A percentile compares a stretch with the other conserved stretches of the same genome.
Evolutionary conservation across 2,113 vertebrate species (phyloP).

Genomic region (Probosciger aterrimus): DNA sequence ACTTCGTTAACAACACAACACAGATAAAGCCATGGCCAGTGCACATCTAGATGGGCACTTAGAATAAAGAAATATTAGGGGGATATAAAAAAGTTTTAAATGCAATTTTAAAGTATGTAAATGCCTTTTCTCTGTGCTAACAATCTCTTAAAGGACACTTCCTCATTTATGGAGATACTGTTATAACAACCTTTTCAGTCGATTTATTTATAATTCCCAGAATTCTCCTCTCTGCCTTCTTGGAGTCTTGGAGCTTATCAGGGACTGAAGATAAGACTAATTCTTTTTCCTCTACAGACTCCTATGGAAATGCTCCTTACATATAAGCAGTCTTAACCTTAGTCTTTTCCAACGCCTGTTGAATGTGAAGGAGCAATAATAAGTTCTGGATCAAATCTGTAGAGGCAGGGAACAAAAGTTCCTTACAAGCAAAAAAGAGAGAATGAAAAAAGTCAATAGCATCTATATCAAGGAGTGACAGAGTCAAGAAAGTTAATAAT

Average conservation of each 20-base stretch:
- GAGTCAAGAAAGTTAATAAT: not conserved
- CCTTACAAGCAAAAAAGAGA: not conserved
- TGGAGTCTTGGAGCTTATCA: not conserved
- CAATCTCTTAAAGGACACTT: not conserved
- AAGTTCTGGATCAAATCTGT: not conserved
- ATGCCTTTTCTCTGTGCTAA: not conserved
- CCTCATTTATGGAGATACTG: not conserved
- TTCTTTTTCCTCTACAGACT: fast-evolving
- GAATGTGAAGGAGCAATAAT: not conserved
- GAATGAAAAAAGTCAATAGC: not conserved
- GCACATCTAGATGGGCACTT: not conserved
- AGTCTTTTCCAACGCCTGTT: not conserved
- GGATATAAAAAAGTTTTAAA: not conserved
- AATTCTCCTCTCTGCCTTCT: not conserved
- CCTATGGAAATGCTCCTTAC: not conserved
- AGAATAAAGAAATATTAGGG: not conserved
- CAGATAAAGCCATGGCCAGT: not conserved
- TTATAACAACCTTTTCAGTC: not conserved
- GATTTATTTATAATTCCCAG: not conserved
- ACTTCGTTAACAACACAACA: not conserved
- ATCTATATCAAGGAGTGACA: not conserved
- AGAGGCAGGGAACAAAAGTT: not conserved
- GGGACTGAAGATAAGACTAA: not conserved
- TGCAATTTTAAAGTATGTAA: not conserved
- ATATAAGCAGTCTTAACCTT: not conserved